phyloP scores from a whole-genome alignment of 2,113 vertebrate species.

The Pagrus major region DNA sequence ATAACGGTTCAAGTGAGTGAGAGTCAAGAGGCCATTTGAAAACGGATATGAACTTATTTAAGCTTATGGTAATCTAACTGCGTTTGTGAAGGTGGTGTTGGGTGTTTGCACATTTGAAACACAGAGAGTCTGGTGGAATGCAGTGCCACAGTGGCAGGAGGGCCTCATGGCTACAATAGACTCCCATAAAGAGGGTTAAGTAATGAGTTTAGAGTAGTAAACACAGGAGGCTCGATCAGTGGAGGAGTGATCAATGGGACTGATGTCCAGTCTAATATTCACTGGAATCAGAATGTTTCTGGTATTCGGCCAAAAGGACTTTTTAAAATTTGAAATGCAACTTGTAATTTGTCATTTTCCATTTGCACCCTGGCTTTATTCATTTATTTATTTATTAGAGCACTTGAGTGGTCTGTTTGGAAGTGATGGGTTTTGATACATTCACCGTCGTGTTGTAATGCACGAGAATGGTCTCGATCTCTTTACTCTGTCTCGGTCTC shows the following conservation, averaged over 20 bases:
- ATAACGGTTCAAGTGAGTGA: background rate
- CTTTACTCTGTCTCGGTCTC: no score
- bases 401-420: background rate
- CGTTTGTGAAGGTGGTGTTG: background rate
- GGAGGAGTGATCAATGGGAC: no score
- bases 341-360: conserved; percentile 15
- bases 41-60: background rate
- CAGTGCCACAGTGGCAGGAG: background rate
- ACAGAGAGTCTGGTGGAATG: background rate
- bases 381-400: conserved; percentile 3
- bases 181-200: background rate
- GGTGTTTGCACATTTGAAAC: background rate
- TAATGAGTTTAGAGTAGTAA: conserved; percentile 4
- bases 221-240: background rate
- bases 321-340: background rate
- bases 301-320: background rate
- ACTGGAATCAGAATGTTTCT: background rate
- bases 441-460: no score
- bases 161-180: background rate
- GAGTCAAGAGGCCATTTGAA: background rate
- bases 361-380: conserved; percentile 11
- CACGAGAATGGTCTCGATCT: no score
- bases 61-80: no score
- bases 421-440: background rate
- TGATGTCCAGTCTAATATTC: no score